phyloP scores from a whole-genome alignment of 2,113 vertebrate genomes.

The Hirundichthys speculiger region DNA sequence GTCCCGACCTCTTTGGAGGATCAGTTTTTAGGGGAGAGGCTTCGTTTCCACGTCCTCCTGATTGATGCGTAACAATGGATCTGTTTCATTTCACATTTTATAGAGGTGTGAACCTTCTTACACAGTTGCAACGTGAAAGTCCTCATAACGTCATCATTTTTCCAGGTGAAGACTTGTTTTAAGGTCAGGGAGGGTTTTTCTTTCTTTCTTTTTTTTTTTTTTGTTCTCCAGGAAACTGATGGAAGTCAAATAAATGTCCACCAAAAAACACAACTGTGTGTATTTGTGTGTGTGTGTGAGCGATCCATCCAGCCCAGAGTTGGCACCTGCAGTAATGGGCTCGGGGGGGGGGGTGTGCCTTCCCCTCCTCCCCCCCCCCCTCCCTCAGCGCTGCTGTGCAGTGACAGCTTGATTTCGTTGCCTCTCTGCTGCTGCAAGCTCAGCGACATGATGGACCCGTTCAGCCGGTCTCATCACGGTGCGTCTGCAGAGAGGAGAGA shows the following conservation, averaged over 20 bases:
- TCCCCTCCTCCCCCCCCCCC: slow-evolving; percentile 23
- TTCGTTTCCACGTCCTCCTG: no score
- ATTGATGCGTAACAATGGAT: no score
- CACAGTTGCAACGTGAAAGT: no score
- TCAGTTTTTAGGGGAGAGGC: no score
- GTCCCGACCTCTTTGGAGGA: no score
- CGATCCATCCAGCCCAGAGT: slow-evolving; percentile 79
- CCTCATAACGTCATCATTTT: no score
- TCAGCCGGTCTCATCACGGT: slow-evolving; percentile 92
- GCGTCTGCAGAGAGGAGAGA: slow-evolving; percentile 81
- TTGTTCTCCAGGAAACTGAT: neutral
- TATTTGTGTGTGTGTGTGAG: no score
- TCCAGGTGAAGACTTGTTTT: neutral
- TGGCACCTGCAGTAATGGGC: slow-evolving; percentile 93
- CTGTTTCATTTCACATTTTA: no score
- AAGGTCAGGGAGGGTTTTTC: no score
- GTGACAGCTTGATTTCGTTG: slow-evolving; percentile 96
- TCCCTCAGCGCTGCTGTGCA: slow-evolving; percentile 51
- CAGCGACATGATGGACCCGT: slow-evolving; percentile 92
- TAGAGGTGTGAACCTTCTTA: no score
- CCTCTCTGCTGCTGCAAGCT: slow-evolving; percentile 87
- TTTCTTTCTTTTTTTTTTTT: neutral
- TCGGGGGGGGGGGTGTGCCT: slow-evolving; percentile 70
- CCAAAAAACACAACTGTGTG: slow-evolving; percentile 11
- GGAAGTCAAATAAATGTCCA: slow-evolving; percentile 8